phyloP scores from a whole-genome alignment of 1,140 invertebrate species.

The Centruroides vittatus region DNA sequence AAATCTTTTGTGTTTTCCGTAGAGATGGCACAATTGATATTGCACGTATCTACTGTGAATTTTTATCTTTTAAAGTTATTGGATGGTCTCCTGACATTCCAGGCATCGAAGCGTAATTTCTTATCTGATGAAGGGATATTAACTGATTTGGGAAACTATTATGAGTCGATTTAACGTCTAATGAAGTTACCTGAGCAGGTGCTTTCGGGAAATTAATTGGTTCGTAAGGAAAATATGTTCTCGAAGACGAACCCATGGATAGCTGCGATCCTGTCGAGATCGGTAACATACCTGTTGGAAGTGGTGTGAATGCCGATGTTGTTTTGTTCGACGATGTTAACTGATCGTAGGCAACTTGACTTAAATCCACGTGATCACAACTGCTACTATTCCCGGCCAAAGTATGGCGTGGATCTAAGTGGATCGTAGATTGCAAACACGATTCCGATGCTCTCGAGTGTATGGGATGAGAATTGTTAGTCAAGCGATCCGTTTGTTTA shows the following conservation, averaged over 20 bases:
- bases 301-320: slow-evolving; percentile 74
- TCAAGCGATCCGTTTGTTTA: slow-evolving; percentile 14
- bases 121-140: slow-evolving; percentile 88
- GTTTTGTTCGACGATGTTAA: slow-evolving; percentile 12
- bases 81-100: slow-evolving; percentile 36
- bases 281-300: slow-evolving; percentile 53
- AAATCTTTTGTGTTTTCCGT: no score
- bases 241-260: slow-evolving; percentile 22
- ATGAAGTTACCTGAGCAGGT: slow-evolving; percentile 27
- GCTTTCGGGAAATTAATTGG: slow-evolving; percentile 61
- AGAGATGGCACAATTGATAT: no score
- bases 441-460: slow-evolving; percentile 13
- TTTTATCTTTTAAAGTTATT: slow-evolving; percentile 40
- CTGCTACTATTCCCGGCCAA: not conserved
- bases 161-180: slow-evolving; percentile 36
- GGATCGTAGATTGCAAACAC: slow-evolving; percentile 11
- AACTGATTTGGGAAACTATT: slow-evolving; percentile 78
- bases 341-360: slow-evolving; percentile 9
- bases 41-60: slow-evolving; percentile 22
- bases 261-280: slow-evolving; percentile 24
- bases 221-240: slow-evolving; percentile 70
- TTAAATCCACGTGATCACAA: slow-evolving; percentile 1
- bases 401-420: slow-evolving; percentile 4
- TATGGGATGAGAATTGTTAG: slow-evolving; percentile 6
- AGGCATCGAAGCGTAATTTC: slow-evolving; percentile 89